These are phyloP conservation scores for Sorex maritimensis DNA, from an alignment of 2,797 vertebrate species.

Conservation along the genomic window DNA sequence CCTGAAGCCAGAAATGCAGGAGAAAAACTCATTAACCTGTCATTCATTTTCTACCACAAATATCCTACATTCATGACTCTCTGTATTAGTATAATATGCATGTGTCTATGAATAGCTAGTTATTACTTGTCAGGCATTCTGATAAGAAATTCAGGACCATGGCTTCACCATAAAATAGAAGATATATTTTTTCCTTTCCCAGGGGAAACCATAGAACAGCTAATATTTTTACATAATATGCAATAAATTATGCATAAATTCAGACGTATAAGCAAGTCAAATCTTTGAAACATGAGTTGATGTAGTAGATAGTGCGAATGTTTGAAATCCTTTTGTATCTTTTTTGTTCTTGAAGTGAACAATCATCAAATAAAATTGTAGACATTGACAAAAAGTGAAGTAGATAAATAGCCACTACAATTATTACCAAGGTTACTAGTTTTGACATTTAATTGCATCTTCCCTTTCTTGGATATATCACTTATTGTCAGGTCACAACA, in stretches of 20 bases:
- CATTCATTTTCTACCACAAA: conserved; percentile 58
- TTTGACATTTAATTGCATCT: conserved; percentile 44
- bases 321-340: conserved; percentile 63
- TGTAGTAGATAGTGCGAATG: conserved; percentile 57
- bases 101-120: conserved; percentile 76
- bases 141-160: conserved; percentile 78
- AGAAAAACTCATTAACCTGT: conserved; percentile 80
- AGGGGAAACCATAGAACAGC: conserved; percentile 51
- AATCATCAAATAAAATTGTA: conserved; percentile 63
- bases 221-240: conserved; percentile 73
- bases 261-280: conserved; percentile 75
- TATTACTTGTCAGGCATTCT: conserved; percentile 77
- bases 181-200: conserved; percentile 39
- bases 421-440: conserved; percentile 12
- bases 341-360: conserved; percentile 67
- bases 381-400: conserved; percentile 43
- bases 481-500: not conserved
- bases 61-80: conserved; percentile 71
- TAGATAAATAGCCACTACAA: conserved; percentile 49
- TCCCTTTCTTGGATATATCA: conserved; percentile 9
- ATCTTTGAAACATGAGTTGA: conserved; percentile 65
- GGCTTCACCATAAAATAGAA: conserved; percentile 66
- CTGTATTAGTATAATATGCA: conserved; percentile 76
- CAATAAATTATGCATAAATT: conserved; percentile 74
- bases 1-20: not conserved